These are phyloP conservation scores for Drosophila athabasca DNA, from an alignment of 1,140 invertebrate genomes.

Conservation along the genomic window DNA sequence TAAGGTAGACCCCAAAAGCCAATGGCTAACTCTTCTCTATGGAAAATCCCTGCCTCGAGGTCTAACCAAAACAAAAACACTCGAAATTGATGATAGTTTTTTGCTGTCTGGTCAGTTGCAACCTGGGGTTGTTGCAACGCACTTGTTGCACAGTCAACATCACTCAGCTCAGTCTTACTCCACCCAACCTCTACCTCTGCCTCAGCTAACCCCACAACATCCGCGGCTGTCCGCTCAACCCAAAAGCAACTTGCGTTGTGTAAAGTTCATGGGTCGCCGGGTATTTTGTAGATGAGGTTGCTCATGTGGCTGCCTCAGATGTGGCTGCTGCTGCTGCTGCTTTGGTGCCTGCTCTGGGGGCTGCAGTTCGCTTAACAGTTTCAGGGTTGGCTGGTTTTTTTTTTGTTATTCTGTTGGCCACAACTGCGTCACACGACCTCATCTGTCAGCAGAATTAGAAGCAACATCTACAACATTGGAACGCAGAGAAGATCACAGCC, in stretches of 20 bases:
- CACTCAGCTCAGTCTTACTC: no score
- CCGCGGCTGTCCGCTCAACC: neutral
- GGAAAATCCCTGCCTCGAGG: no score
- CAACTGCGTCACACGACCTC: constrained; percentile 74
- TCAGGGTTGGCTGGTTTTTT: constrained; percentile 75
- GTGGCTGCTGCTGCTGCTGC: constrained; percentile 23
- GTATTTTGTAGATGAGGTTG: constrained; percentile 35
- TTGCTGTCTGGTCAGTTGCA: constrained; percentile 8
- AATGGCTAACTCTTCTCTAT: no score
- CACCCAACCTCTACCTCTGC: constrained; percentile 3
- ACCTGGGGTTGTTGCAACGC: constrained; percentile 52
- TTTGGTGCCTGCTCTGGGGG: constrained; percentile 8
- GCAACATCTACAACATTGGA: constrained; percentile 45
- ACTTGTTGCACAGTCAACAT: constrained; percentile 36
- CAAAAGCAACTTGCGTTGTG: constrained; percentile 50
- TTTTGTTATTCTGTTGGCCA: constrained; percentile 22
- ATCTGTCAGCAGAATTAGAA: constrained; percentile 80
- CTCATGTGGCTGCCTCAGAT: constrained; percentile 21
- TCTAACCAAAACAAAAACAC: neutral
- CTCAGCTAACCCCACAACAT: constrained; percentile 14
- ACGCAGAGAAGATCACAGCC: constrained; percentile 30
- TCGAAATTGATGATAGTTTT: neutral
- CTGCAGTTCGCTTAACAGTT: constrained; percentile 71
- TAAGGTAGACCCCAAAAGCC: no score
- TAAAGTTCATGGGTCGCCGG: constrained; percentile 77